These are phyloP conservation scores for Halictus rubicundus DNA, from an alignment of 1,140 invertebrate species.

Conservation along the genomic window DNA sequence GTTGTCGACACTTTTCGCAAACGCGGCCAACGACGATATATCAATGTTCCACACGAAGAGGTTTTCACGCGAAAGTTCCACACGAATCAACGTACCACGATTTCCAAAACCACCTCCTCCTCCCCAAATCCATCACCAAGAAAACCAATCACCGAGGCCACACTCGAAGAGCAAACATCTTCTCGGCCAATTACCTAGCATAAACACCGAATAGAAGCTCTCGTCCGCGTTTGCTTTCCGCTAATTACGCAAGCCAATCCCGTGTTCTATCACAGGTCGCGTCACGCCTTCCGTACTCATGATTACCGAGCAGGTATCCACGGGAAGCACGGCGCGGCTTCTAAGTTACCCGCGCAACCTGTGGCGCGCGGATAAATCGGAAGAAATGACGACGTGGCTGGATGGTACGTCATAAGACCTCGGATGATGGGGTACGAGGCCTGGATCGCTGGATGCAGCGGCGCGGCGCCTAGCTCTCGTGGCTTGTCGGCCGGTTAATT, in stretches of 20 bases:
- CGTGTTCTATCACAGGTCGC: no score
- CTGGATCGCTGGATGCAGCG: no score
- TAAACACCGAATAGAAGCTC: background rate
- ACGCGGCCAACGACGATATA: no score
- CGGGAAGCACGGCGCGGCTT: background rate
- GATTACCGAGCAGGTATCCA: slow-evolving; percentile 5
- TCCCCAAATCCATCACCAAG: no score
- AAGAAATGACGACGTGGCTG: slow-evolving; percentile 6
- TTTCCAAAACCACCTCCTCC: no score
- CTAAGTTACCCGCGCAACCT: slow-evolving; percentile 24
- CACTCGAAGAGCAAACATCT: no score
- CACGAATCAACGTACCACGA: no score
- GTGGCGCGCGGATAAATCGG: slow-evolving; percentile 14
- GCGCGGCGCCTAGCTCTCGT: no score
- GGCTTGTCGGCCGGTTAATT: slow-evolving; percentile 33
- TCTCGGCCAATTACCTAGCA: background rate
- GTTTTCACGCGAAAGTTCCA: no score
- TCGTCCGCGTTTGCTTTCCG: background rate
- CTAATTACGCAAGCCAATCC: slow-evolving; percentile 18
- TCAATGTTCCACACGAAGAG: no score
- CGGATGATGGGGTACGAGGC: background rate
- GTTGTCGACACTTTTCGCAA: no score
- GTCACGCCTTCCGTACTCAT: background rate
- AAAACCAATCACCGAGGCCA: no score
- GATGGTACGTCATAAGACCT: slow-evolving; percentile 4